These are phyloP conservation scores for Gadopsis marmoratus DNA, from an alignment of 2,797 vertebrate genomes.

Conservation along the genomic window DNA sequence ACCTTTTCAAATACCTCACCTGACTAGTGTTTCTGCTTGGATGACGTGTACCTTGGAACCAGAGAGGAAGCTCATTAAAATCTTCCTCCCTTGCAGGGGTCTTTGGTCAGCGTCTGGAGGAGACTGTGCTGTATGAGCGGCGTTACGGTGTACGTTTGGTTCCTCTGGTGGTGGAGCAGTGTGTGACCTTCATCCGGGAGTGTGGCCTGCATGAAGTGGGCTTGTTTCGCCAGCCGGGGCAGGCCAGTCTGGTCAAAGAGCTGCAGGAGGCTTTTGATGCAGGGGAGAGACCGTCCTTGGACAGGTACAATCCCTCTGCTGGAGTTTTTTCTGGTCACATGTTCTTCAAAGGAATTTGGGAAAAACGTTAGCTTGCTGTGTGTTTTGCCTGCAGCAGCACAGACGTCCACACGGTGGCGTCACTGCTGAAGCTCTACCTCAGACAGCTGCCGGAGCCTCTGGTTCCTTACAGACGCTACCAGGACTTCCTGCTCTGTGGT, in stretches of 20 bases:
- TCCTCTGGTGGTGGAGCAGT: constrained; percentile 88
- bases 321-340: accelerated
- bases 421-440: constrained; percentile 87
- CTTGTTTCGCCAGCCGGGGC: constrained; percentile 86
- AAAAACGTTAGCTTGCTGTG: background rate
- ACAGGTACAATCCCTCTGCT: constrained; percentile 71
- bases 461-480: constrained; percentile 84
- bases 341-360: background rate
- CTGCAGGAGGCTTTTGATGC: constrained; percentile 86
- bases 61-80: background rate
- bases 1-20: background rate
- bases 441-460: constrained; percentile 87
- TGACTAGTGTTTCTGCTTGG: background rate
- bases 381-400: constrained; percentile 78
- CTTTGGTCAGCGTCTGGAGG: constrained; percentile 87
- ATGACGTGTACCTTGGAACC: background rate
- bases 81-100: constrained; percentile 74
- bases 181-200: constrained; percentile 83
- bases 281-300: constrained; percentile 85
- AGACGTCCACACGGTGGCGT: constrained; percentile 88
- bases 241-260: constrained; percentile 83
- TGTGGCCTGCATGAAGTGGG: constrained; percentile 84
- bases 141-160: constrained; percentile 84
- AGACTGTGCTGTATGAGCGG: constrained; percentile 86
- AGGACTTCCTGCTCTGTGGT: constrained; percentile 83